Evolutionary conservation across 2,797 vertebrate genomes (phyloP).

Genomic region (Leptodactylus fallax): DNA sequence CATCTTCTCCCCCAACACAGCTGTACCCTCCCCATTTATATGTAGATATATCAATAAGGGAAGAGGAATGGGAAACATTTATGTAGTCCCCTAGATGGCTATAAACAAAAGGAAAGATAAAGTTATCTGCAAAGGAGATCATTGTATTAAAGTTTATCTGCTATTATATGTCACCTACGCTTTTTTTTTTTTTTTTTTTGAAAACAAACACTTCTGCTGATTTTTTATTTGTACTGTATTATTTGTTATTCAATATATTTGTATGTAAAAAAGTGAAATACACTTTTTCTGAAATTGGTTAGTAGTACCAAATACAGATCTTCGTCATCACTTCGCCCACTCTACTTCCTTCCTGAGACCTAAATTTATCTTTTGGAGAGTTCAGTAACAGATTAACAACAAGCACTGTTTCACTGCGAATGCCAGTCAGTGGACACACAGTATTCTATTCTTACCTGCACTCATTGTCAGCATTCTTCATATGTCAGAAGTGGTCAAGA

Average conservation of each 20-base stretch:
- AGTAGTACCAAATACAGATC: neutral
- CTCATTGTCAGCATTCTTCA: neutral
- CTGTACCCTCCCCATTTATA: no score
- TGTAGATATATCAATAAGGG: no score
- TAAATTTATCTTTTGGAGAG: slow-evolving; percentile 60
- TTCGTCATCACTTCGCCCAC: slow-evolving; percentile 60
- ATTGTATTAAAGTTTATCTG: no score
- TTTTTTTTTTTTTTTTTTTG: neutral
- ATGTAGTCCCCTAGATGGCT: no score
- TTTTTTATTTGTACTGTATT: neutral
- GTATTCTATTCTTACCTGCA: slow-evolving; percentile 52
- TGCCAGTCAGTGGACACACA: slow-evolving; percentile 31
- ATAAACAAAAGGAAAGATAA: no score
- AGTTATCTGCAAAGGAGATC: no score
- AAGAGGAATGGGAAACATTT: no score
- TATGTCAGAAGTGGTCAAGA: neutral
- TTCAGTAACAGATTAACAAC: slow-evolving; percentile 32
- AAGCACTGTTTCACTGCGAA: slow-evolving; percentile 61
- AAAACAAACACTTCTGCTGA: neutral
- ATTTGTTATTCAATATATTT: slow-evolving; percentile 37
- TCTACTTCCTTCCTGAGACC: slow-evolving; percentile 56
- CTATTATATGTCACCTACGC: neutral
- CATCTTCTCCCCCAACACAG: no score
- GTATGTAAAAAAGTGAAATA: slow-evolving; percentile 33
- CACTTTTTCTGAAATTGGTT: slow-evolving; percentile 26